phyloP scores from a whole-genome alignment of 1,140 invertebrate genomes.

The Frieseomelitta varia region DNA sequence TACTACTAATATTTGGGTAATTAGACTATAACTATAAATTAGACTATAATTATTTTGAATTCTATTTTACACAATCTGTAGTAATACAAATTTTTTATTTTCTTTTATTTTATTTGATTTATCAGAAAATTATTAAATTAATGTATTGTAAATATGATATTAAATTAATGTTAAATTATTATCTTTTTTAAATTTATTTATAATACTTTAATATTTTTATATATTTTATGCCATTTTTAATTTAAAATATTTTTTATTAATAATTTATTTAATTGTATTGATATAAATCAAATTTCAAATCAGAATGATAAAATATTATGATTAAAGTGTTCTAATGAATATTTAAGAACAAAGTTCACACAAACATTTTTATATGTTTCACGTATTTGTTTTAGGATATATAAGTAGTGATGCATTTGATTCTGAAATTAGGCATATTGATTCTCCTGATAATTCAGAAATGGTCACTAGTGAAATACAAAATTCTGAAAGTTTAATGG shows the following conservation, averaged over 20 bases:
- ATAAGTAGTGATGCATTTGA: conserved; percentile 79
- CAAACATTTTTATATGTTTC: not conserved
- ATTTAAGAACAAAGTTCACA: not conserved
- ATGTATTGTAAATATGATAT: no score
- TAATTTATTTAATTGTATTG: not conserved
- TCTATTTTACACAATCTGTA: not conserved
- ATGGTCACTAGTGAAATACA: conserved; percentile 85
- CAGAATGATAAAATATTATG: not conserved
- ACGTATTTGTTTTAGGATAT: conserved; percentile 73
- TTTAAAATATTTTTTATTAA: not conserved
- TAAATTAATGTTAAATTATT: not conserved
- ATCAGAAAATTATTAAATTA: not conserved
- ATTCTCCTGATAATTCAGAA: conserved; percentile 91
- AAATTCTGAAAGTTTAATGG: conserved; percentile 88
- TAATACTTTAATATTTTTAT: not conserved
- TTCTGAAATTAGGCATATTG: conserved; percentile 88
- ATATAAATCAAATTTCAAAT: not conserved
- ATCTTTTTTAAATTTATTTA: not conserved
- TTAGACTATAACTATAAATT: no score
- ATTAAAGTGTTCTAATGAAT: not conserved
- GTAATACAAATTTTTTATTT: no score
- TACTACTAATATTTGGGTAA: conserved; percentile 66
- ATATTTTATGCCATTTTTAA: no score
- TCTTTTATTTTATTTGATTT: not conserved
- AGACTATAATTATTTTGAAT: no score